Conservation (phyloP, 2,113 vertebrate species). For the Falco punctatus region DNA sequence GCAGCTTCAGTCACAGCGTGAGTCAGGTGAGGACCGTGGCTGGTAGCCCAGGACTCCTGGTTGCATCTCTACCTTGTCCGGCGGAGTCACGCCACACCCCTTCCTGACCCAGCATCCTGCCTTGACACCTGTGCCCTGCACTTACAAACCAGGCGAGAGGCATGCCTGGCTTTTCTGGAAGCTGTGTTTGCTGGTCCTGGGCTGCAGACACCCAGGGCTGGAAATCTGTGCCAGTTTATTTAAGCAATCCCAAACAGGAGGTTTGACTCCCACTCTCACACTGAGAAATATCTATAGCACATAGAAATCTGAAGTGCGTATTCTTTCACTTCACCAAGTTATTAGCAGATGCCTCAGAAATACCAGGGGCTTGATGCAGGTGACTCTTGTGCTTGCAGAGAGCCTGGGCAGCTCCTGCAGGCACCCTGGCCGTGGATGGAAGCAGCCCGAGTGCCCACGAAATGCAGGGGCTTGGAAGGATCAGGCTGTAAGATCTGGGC, state of each 20-base stretch:
- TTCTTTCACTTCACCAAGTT: neutral
- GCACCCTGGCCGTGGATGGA: neutral
- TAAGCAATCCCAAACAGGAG: neutral
- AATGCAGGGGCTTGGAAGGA: neutral
- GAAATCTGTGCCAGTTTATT: neutral
- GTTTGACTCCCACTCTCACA: neutral
- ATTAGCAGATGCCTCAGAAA: neutral
- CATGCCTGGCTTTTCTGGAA: neutral
- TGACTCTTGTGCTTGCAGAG: neutral
- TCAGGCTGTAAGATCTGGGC: neutral
- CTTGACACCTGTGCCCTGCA: neutral
- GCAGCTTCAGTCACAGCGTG: neutral
- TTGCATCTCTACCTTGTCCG: neutral
- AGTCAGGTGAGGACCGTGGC: neutral
- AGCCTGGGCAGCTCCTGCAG: neutral
- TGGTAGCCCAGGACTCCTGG: neutral
- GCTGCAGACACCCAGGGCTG: neutral
- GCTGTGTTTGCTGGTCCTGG: neutral
- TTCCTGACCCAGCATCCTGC: neutral
- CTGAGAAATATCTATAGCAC: neutral
- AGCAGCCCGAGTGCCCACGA: neutral
- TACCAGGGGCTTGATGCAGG: neutral
- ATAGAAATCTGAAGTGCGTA: neutral
- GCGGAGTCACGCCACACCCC: neutral
- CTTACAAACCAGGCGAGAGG: neutral